Evolutionary conservation across 2,797 vertebrate genomes (phyloP), one percentile per base, ranked within the genome.

Genomic region (Epinephelus coioides): DNA sequence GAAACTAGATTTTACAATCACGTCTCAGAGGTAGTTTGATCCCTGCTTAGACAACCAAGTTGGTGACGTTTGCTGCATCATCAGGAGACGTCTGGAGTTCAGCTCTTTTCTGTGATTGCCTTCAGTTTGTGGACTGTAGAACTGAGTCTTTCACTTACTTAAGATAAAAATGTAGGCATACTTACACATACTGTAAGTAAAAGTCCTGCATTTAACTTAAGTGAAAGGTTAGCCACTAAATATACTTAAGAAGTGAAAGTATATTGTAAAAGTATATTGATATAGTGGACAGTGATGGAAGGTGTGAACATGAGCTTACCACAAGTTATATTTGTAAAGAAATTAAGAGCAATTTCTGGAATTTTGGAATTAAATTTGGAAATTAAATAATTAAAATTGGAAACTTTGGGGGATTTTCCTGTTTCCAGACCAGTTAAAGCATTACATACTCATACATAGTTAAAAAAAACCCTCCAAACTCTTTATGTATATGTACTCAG

Each of bases 181-280:
- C 21, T 66, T 46, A 46, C 1, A 68, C 21, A 5, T 30, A 49
- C 27, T 50, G 10, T 61, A 38, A 62, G 69, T 62, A 57, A 19
- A 60, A 63, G 71, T 38, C 19, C 44, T 30, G 8, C 23, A 15
- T 23, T 64, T 21, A 21, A 15, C 34, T 53, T 19, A 47, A 81
- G 5, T 34, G 6, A 2, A 43, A 34, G 34, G 7, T 34, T 8
- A 53, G 34, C 34, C 53, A 30, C 19, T 23, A 30, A 14, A 55
- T 43, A 23, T 55, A 59, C 66, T 62, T n/a, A 21, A 21, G 19
- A 53, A 23, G 11, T 5, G 0, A 34, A 53, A 50, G 17, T 54
- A 63, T 63, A 30, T 40, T 14, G 68, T 53, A 1, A 17, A 13
- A 25, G 40, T 18, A 11, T 62, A 17, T 23, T 43, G 21, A 43